Evolutionary conservation across 2,888 invertebrate species (phyloP).

Genomic region (Azorinus chamasolen): DNA sequence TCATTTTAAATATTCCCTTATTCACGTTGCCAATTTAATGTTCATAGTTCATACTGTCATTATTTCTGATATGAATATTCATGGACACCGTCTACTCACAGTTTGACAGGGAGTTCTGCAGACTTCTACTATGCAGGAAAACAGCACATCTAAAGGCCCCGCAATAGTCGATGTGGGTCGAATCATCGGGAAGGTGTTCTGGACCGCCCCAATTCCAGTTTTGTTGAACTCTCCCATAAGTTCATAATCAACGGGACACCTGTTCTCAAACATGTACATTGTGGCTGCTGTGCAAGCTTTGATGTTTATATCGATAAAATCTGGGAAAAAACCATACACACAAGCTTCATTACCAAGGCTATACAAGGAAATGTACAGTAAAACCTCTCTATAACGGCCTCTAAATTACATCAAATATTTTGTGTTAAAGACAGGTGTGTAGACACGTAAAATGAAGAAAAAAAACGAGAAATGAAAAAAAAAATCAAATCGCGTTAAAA

Average conservation of each 20-base stretch:
- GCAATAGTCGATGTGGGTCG: conserved; percentile 24
- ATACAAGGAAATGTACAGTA: not conserved
- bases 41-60: no score
- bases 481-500: no score
- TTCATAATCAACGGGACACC: conserved; percentile 39
- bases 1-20: no score
- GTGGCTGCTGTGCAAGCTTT: conserved; percentile 27
- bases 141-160: conserved; percentile 34
- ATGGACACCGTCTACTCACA: not conserved
- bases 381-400: no score
- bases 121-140: conserved; percentile 39
- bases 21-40: no score
- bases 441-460: not conserved
- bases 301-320: conserved; percentile 32
- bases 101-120: conserved; percentile 34
- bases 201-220: conserved; percentile 13
- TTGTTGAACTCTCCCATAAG: conserved; percentile 37
- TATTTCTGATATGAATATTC: no score
- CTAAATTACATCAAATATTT: no score
- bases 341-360: not conserved
- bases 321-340: conserved; percentile 7
- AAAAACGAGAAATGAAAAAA: no score
- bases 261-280: conserved; percentile 20
- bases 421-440: no score
- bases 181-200: conserved; percentile 47